These are phyloP conservation scores for Moxostoma hubbsi DNA, from an alignment of 2,797 vertebrate genomes.

Conservation along the genomic window DNA sequence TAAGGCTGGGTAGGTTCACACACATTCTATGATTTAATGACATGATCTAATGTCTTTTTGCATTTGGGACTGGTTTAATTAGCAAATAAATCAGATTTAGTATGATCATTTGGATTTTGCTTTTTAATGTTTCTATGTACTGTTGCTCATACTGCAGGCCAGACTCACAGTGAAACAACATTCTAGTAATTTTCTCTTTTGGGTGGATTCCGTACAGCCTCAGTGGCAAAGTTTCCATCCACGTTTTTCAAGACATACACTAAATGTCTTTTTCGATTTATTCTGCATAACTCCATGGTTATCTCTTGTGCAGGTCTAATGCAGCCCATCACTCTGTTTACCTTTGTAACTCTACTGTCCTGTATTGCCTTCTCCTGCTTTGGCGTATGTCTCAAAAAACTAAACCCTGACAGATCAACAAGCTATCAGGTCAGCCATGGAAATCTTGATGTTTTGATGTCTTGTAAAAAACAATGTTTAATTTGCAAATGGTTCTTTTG, in stretches of 20 bases:
- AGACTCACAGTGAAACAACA: too few species aligned
- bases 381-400: slow-evolving; percentile 86
- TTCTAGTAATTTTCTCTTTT: too few species aligned
- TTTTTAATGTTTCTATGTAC: too few species aligned
- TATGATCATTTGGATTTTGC: not conserved
- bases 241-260: too few species aligned
- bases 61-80: not conserved
- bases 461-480: too few species aligned
- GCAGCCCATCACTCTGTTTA: slow-evolving; percentile 90
- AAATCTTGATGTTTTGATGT: not conserved
- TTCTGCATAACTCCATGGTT: slow-evolving; percentile 9
- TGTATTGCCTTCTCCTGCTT: slow-evolving; percentile 82
- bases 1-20: slow-evolving; percentile 84
- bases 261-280: too few species aligned
- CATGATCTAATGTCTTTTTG: not conserved
- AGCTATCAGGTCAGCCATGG: slow-evolving; percentile 85
- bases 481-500: not conserved
- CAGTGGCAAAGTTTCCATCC: too few species aligned
- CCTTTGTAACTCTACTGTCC: slow-evolving; percentile 81
- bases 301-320: slow-evolving; percentile 79
- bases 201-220: too few species aligned
- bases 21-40: not conserved
- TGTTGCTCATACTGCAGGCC: too few species aligned
- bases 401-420: slow-evolving; percentile 80
- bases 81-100: not conserved